phyloP scores from a whole-genome alignment of 2,797 vertebrate species.

The Oceanodroma leucorhoa region DNA sequence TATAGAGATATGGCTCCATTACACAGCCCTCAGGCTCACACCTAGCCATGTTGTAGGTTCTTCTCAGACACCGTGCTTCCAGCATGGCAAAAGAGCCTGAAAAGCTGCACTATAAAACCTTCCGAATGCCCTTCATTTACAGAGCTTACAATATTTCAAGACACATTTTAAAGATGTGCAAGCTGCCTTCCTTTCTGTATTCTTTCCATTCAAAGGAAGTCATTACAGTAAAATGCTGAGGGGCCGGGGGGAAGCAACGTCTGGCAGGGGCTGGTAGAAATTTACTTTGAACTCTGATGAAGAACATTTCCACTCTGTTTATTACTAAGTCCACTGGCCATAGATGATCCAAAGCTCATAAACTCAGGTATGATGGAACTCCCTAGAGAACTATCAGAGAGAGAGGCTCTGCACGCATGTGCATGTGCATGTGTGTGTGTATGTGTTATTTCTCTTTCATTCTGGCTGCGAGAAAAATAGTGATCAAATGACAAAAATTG shows the following conservation, averaged over 20 bases:
- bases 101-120: background rate
- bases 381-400: background rate
- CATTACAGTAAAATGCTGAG: conserved; percentile 30
- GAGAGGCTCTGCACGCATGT: background rate
- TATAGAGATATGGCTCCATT: background rate
- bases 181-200: conserved; percentile 42
- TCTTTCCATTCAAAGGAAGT: conserved; percentile 63
- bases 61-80: background rate
- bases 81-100: background rate
- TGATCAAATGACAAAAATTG: background rate
- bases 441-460: background rate
- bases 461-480: background rate
- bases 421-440: fast-evolving
- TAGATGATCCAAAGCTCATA: conserved; percentile 57
- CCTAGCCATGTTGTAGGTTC: background rate
- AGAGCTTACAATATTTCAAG: background rate
- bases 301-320: conserved; percentile 58
- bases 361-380: conserved; percentile 46
- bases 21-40: background rate
- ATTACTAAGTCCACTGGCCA: conserved; percentile 48
- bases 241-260: background rate
- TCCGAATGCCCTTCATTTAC: background rate
- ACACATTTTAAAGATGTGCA: conserved; percentile 59
- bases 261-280: conserved; percentile 20
- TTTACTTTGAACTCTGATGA: conserved; percentile 55